These are phyloP conservation scores for Ellobius talpinus DNA, from an alignment of 2,113 vertebrate species.

Conservation along the genomic window DNA sequence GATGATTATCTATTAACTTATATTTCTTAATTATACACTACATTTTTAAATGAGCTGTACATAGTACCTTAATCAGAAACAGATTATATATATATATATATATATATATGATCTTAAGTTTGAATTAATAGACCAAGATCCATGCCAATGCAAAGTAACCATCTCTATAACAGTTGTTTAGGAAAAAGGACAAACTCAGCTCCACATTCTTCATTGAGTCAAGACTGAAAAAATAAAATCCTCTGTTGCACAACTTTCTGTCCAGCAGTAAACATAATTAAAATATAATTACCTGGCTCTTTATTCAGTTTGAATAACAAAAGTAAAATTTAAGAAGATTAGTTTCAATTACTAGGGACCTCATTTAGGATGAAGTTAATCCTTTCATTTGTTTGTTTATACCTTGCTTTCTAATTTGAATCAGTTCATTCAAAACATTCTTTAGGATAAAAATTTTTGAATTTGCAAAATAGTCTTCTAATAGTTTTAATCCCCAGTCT, in stretches of 20 bases:
- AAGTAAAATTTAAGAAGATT: conserved; percentile 32
- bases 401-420: not conserved
- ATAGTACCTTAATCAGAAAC: too few relatives aligned
- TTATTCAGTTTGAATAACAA: conserved; percentile 25
- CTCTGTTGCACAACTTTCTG: not conserved
- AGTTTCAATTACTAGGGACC: not conserved
- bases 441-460: not conserved
- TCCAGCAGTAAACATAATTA: not conserved
- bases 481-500: not conserved
- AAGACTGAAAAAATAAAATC: not conserved
- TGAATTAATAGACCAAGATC: too few relatives aligned
- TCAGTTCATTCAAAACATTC: conserved; percentile 11
- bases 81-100: too few relatives aligned
- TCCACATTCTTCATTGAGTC: not conserved
- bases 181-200: not conserved
- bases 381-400: conserved; percentile 5
- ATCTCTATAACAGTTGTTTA: not conserved
- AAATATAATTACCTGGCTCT: not conserved
- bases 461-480: not conserved
- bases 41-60: too few relatives aligned
- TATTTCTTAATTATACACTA: too few relatives aligned
- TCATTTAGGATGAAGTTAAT: not conserved
- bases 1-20: too few relatives aligned
- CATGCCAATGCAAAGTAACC: too few relatives aligned
- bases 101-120: too few relatives aligned